phyloP scores from a whole-genome alignment of 2,113 vertebrate genomes.

The Ariopsis seemanni region DNA sequence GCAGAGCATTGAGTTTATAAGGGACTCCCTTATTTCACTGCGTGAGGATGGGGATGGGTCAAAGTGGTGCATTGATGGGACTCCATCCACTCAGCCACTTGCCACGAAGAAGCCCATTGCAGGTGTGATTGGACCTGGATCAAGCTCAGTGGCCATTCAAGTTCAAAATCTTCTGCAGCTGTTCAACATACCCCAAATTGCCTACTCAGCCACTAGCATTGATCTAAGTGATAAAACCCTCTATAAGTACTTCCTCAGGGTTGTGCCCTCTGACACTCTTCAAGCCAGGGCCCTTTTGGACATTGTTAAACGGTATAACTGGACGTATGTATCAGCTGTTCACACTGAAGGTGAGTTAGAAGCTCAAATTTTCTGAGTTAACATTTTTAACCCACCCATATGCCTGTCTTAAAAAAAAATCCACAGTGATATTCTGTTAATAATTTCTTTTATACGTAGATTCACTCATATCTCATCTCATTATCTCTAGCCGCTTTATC shows the following conservation, averaged over 20 bases:
- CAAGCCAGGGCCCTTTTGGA: constrained; percentile 96
- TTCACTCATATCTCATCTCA: too few relatives aligned
- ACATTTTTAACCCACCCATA: neutral
- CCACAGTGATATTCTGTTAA: neutral
- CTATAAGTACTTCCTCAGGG: constrained; percentile 82
- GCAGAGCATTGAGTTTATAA: constrained; percentile 98
- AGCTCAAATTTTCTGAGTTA: neutral
- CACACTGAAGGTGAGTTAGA: constrained; percentile 92
- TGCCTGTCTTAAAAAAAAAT: neutral
- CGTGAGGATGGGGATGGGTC: constrained; percentile 86
- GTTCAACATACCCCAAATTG: constrained; percentile 98
- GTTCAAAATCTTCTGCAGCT: constrained; percentile 94
- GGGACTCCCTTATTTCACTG: constrained; percentile 95
- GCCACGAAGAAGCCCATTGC: constrained; percentile 92
- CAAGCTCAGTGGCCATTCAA: constrained; percentile 96
- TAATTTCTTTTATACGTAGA: neutral
- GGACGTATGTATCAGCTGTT: constrained; percentile 97
- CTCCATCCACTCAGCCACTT: constrained; percentile 72
- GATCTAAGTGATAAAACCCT: constrained; percentile 97
- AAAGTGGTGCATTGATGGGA: constrained; percentile 85
- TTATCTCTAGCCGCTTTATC: too few relatives aligned
- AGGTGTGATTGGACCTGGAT: constrained; percentile 95
- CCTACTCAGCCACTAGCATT: constrained; percentile 98
- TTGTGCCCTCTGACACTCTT: constrained; percentile 94
- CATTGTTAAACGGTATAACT: constrained; percentile 97